phyloP scores from a whole-genome alignment of 1,140 invertebrate genomes.

The Drosophila subpulchrella region DNA sequence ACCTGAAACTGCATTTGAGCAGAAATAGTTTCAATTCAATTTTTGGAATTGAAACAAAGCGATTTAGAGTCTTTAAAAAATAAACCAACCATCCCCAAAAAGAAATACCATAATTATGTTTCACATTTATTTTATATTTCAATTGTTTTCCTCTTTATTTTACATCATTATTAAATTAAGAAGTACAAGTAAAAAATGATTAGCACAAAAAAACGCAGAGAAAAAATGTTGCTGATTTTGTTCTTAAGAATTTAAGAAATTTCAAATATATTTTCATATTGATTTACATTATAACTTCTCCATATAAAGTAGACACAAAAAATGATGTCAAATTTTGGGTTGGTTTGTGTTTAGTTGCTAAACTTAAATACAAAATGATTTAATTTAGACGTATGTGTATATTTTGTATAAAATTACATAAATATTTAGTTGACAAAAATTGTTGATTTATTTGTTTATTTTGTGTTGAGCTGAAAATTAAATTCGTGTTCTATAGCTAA shows the following conservation, averaged over 20 bases:
- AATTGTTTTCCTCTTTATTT: constrained; percentile 50
- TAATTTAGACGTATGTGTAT: constrained; percentile 61
- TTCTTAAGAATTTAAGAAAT: constrained; percentile 47
- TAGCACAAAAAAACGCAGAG: constrained; percentile 46
- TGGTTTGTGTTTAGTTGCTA: constrained; percentile 26
- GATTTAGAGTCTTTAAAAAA: no score
- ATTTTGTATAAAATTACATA: constrained; percentile 55
- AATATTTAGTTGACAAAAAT: constrained; percentile 64
- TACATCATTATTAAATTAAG: constrained; percentile 54
- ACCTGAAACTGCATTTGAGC: neutral
- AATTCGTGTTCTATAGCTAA: constrained; percentile 61
- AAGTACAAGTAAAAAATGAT: constrained; percentile 42
- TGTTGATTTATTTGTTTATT: constrained; percentile 26
- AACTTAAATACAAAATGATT: constrained; percentile 46
- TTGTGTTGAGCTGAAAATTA: constrained; percentile 66
- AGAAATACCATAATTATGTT: neutral
- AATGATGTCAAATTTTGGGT: constrained; percentile 43
- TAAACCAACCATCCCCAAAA: neutral
- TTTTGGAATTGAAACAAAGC: neutral
- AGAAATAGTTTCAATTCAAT: no score
- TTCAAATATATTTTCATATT: constrained; percentile 24
- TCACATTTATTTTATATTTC: constrained; percentile 40
- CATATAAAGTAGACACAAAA: constrained; percentile 78
- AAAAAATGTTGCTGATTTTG: constrained; percentile 42
- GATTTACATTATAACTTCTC: constrained; percentile 46